Evolutionary conservation across 64 coral and sea anemone species (phyloP).

Genomic region (Hydrozoanthus tunicans): DNA sequence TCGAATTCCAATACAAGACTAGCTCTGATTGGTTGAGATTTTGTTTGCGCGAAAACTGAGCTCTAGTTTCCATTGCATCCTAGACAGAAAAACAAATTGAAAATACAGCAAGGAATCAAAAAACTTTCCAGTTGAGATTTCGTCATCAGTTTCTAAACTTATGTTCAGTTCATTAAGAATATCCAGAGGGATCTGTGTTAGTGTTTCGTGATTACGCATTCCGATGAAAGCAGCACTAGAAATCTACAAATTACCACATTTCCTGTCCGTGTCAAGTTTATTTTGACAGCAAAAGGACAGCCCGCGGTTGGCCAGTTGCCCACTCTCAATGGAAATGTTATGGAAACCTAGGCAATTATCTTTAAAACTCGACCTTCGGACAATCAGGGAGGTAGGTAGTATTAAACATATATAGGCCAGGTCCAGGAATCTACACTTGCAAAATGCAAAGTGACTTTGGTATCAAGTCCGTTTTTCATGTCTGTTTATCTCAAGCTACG

Average conservation of each 20-base stretch:
- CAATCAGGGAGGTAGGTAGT: background rate
- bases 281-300: constrained; percentile 1
- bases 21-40: constrained; percentile 32
- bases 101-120: background rate
- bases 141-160: background rate
- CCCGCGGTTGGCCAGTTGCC: background rate
- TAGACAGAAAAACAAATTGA: background rate
- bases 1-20: background rate
- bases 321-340: background rate
- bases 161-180: background rate
- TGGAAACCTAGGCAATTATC: background rate
- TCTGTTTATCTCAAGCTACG: too few relatives aligned
- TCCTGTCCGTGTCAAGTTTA: constrained; percentile 22
- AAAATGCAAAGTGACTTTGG: too few relatives aligned
- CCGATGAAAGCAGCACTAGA: background rate
- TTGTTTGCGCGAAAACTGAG: constrained; percentile 20
- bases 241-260: background rate
- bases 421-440: background rate
- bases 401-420: background rate
- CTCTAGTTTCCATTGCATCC: background rate
- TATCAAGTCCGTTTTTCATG: too few relatives aligned
- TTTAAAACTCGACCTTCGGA: background rate
- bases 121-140: background rate
- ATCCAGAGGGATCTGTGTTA: background rate
- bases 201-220: background rate